Percentiles rank a stretch among this genome's conserved stretches.
phyloP scores from a whole-genome alignment of 2,797 vertebrate species.

The Chaetodon trifasciatus region DNA sequence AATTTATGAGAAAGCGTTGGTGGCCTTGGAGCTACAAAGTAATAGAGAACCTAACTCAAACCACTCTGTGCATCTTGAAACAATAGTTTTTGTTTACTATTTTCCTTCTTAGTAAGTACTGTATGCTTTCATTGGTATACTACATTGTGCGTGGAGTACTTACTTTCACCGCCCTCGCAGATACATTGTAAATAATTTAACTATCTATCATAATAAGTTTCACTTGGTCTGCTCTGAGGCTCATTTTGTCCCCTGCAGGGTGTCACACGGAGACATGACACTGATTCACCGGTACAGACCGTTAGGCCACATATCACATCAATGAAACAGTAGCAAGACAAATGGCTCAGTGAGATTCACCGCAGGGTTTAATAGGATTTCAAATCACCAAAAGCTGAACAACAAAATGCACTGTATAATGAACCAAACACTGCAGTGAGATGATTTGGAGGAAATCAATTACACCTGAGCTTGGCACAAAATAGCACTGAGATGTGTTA shows the following conservation, averaged over 20 bases:
- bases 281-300: constrained; percentile 60
- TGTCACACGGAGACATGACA: constrained; percentile 59
- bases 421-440: constrained; percentile 72
- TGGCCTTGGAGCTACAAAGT: constrained; percentile 36
- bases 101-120: constrained; percentile 1
- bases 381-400: constrained; percentile 73
- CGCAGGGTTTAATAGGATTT: constrained; percentile 74
- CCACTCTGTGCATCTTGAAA: not conserved
- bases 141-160: not conserved
- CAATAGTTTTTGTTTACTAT: not conserved
- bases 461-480: constrained; percentile 70
- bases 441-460: constrained; percentile 81
- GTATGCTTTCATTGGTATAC: not conserved
- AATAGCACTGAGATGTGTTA: constrained; percentile 69
- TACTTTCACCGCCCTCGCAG: not conserved
- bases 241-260: constrained; percentile 32
- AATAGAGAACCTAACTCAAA: constrained; percentile 8
- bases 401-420: constrained; percentile 78
- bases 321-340: constrained; percentile 74
- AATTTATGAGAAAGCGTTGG: constrained; percentile 20
- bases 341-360: constrained; percentile 65
- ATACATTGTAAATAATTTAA: constrained; percentile 17
- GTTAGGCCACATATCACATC: constrained; percentile 69
- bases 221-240: constrained; percentile 23
- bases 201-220: constrained; percentile 25